phyloP scores from a whole-genome alignment of 2,888 invertebrate species.

The Apodemia hepburni region DNA sequence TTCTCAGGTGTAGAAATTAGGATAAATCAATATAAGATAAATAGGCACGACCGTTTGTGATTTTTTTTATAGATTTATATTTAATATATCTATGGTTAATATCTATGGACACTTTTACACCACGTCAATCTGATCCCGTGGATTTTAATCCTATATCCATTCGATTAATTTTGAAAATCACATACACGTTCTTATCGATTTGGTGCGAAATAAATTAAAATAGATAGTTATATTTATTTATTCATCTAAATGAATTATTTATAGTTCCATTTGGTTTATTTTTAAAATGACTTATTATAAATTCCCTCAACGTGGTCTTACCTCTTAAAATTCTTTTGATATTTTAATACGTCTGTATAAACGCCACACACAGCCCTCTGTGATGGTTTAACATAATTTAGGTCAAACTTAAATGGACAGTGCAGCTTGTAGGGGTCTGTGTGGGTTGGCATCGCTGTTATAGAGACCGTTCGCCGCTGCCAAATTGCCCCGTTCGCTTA shows the following conservation, averaged over 20 bases:
- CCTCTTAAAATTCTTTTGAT: neutral
- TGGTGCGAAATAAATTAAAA: too few relatives aligned
- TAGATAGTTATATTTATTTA: too few relatives aligned
- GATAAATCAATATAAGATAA: too few relatives aligned
- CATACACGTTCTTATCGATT: too few relatives aligned
- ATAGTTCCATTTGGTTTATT: neutral
- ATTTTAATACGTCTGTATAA: neutral
- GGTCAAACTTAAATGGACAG: slow-evolving; percentile 54
- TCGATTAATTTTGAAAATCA: too few relatives aligned
- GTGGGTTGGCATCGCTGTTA: slow-evolving; percentile 65
- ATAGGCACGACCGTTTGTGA: too few relatives aligned
- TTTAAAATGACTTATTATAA: neutral
- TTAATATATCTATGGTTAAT: too few relatives aligned
- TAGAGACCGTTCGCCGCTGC: slow-evolving; percentile 54
- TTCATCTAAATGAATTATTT: neutral
- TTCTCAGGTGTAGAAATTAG: too few relatives aligned
- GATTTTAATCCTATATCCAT: too few relatives aligned
- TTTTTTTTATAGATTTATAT: too few relatives aligned
- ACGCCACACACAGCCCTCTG: slow-evolving; percentile 12
- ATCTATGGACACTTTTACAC: too few relatives aligned
- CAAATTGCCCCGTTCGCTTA: slow-evolving; percentile 73
- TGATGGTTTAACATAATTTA: slow-evolving; percentile 58
- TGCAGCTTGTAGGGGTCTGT: slow-evolving; percentile 40
- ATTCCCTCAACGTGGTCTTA: neutral
- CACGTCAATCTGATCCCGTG: too few relatives aligned